Evolutionary conservation across 2,113 vertebrate species (phyloP), one percentile per base, ranked within the genome.

Genomic region (Cheilinus undulatus): DNA sequence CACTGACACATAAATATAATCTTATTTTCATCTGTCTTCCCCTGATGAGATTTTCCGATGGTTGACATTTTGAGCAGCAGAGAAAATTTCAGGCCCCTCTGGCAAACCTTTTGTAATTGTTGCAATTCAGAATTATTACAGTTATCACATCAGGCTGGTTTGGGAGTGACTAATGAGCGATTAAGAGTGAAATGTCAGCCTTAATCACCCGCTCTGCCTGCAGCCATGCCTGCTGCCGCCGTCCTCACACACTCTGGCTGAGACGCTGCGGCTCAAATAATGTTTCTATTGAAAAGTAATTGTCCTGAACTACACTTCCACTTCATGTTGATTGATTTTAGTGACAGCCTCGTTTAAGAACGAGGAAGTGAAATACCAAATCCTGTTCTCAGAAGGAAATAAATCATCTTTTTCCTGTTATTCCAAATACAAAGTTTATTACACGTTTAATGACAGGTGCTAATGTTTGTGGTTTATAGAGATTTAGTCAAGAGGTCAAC

Each of bases 181-280:
- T 80, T 64, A 36, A 62, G 56, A 85, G 71, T 53, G 74, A 93
- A 94, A 93, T 94, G 91, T 92, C 92, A 93, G 66, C 14, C 46
- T 48, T 82, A 85, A 93, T 92, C 69, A 77, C 69, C 46, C 50
- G 68, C 77, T 72, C 45, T 10, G 30, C 28, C 78, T 75, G 48
- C 56, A 59, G 45, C 51, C 46, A 76, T 69, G 72, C 72, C 34
- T 26, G 26, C n/a, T 53, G 58, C 66, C 23, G n/a, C 43, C 26
- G 1, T 63, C 49, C 57, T 59, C 49, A 1, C 56, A 56, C 70
- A 43, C 67, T 57, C 59, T 59, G 60, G 71, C 60, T 89, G 85
- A 76, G 85, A 89, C 86, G 60, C 63, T 43, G 13, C 4, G 22
- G 56, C 69, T 59, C 34, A 61, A 63, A 79, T 54, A 88, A 84